phyloP scores from a whole-genome alignment of 2,113 vertebrate genomes.

The Tamias sibiricus region DNA sequence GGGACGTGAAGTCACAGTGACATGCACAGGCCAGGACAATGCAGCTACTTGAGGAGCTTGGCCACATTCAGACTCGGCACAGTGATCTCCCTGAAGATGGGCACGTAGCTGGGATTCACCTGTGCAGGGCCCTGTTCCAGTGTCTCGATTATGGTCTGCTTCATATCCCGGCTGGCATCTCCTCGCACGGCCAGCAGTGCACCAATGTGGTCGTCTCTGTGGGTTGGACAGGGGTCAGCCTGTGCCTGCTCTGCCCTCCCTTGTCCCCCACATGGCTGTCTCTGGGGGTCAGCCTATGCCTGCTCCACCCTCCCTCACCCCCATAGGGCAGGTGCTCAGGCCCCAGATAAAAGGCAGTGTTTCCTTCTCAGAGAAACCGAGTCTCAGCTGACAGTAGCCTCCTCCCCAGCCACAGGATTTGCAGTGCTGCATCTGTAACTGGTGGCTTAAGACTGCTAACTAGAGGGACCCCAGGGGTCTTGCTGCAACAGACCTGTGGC shows the following conservation, averaged over 20 bases:
- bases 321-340: not conserved
- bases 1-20: not conserved
- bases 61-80: conserved; percentile 94
- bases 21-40: not conserved
- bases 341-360: too few species aligned
- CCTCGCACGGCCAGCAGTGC: conserved; percentile 95
- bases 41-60: conserved; percentile 94
- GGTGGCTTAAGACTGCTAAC: not conserved
- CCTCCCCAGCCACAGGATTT: not conserved
- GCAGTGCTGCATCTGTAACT: not conserved
- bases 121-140: conserved; percentile 93
- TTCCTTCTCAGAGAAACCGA: too few species aligned
- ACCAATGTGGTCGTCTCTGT: conserved; percentile 96
- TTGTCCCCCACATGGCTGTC: too few species aligned
- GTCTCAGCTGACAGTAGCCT: too few species aligned
- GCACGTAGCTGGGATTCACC: conserved; percentile 87
- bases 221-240: not conserved
- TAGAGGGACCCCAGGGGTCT: not conserved
- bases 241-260: not conserved
- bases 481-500: too few species aligned
- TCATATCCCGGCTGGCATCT: conserved; percentile 96
- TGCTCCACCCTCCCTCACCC: not conserved
- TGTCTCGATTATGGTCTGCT: conserved; percentile 97
- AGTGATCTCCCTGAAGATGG: conserved; percentile 95
- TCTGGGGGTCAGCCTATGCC: not conserved